phyloP scores from a whole-genome alignment of 2,113 vertebrate genomes.

The Bubalus kerabau region DNA sequence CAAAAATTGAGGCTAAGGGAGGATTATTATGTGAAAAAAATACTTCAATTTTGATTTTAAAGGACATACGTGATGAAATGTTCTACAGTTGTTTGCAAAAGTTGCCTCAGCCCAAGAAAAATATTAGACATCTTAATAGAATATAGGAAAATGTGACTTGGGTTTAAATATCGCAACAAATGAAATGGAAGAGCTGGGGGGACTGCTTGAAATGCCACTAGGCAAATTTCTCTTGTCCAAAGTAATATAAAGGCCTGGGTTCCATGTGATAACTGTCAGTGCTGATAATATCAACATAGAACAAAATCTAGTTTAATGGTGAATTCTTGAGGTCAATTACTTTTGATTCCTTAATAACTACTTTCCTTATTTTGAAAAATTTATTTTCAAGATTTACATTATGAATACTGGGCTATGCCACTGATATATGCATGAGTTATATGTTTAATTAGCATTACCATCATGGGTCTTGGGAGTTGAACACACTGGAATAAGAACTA shows the following conservation, averaged over 20 bases:
- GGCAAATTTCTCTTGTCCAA: neutral
- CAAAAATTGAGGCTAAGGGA: neutral
- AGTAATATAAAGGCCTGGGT: neutral
- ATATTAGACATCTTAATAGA: neutral
- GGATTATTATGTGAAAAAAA: neutral
- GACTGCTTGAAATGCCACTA: neutral
- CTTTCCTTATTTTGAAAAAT: slow-evolving; percentile 35
- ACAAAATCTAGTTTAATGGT: neutral
- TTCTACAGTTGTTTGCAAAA: neutral
- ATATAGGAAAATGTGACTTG: neutral
- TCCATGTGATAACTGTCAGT: neutral
- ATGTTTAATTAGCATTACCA: slow-evolving; percentile 6
- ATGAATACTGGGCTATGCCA: neutral
- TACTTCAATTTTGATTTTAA: slow-evolving; percentile 26
- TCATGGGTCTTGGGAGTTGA: neutral
- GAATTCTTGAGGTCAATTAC: slow-evolving; percentile 16
- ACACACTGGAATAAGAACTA: neutral
- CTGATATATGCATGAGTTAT: neutral
- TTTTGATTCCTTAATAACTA: neutral
- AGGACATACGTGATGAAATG: neutral
- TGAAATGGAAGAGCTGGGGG: neutral
- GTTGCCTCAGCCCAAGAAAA: neutral
- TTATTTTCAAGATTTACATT: neutral
- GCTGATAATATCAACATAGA: neutral
- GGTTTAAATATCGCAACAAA: neutral